Evolutionary conservation across 2,113 vertebrate species (phyloP), one percentile per base, ranked within the genome.

Genomic region (Oreochromis spilurus): DNA sequence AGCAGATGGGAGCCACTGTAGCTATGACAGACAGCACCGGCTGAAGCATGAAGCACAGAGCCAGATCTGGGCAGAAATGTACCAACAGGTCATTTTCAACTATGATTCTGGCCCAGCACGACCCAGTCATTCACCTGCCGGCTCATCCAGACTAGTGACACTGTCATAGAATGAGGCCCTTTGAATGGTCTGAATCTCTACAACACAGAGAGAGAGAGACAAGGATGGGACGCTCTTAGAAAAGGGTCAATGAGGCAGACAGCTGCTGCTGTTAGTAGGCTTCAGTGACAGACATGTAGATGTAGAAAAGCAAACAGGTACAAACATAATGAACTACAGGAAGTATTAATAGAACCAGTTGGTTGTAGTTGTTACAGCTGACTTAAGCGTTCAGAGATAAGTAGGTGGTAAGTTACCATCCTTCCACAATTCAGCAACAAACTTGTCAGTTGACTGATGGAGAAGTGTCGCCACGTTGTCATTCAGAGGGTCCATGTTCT

Each of bases 101-200:
- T 85, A 55, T 72, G 93, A 94, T 94, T 95, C 91, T 92, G 96
- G 94, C 92, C 93, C 97, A 97, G 96, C 92, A 95, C 94, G 84
- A 95, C 93, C 96, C 96, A 96, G 85, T 94, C 97, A 97, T 97
- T 99, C 98, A 99, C 98, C 98, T 98, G 97, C 97, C 91, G 97
- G 96, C 94, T 99, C 97, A 97, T 98, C 97, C 97, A 99, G 97
- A 97, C 97, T 98, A 98, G 98, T 97, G 96, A 98, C 97, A 98
- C 95, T 98, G 97, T 99, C 98, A 99, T 99, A 99, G 97, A 99
- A 99, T 97, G 97, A 99, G 96, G 98, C 97, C 97, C 97, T 99
- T 97, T 99, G 98, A 97, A 99, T 96, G 97, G 95, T 99, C 97
- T 98, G 97, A 98, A 99, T 98, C 96, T 98, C 98, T 99, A 97